Percentiles rank a stretch among this genome's conserved stretches.
Evolutionary conservation across 2,888 invertebrate genomes (phyloP).

Genomic region (Salticus scenicus): DNA sequence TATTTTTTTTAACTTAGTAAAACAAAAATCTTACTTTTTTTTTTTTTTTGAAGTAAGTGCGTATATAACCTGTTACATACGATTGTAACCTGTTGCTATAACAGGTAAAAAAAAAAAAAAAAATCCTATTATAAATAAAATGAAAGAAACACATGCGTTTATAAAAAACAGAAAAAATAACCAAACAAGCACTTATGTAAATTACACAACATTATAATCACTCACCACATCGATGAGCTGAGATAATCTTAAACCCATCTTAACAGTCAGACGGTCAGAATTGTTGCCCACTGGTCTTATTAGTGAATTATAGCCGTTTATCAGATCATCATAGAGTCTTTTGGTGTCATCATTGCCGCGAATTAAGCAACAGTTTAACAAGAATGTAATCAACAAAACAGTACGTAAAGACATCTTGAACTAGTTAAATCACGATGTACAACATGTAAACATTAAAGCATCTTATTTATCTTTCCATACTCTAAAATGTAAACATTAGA

Average conservation of each 20-base stretch:
- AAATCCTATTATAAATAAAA: no score
- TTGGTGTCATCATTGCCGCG: slow-evolving; percentile 89
- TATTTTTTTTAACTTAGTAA: no score
- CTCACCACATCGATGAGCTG: slow-evolving; percentile 95
- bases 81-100: no score
- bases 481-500: slow-evolving; percentile 7
- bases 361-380: slow-evolving; percentile 5
- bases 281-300: slow-evolving; percentile 96
- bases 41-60: no score
- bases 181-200: no score
- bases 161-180: no score
- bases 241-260: slow-evolving; percentile 92
- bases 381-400: background rate
- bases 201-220: no score
- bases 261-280: slow-evolving; percentile 94
- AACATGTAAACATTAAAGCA: slow-evolving; percentile 17
- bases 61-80: no score
- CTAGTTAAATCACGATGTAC: background rate
- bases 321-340: slow-evolving; percentile 94
- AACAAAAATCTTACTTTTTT: no score
- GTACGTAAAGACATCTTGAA: background rate
- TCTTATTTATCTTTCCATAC: background rate
- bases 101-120: no score
- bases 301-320: slow-evolving; percentile 96
- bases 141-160: no score